Evolutionary conservation across 2,113 vertebrate species (phyloP).

Genomic region (Pelecanus crispus): DNA sequence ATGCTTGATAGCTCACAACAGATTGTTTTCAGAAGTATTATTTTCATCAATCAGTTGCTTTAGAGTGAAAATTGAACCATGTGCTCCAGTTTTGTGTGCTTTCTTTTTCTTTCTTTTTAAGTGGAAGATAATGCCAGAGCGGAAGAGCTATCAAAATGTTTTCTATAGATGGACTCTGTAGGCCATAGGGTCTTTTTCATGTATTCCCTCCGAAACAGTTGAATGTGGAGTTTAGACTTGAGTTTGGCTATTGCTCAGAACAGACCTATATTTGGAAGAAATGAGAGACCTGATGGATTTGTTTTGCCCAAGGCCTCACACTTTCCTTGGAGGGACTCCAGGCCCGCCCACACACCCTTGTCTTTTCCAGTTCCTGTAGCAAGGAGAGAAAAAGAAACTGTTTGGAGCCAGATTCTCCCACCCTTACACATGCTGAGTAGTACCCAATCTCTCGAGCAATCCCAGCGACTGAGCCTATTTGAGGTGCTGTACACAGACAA

Average conservation of each 20-base stretch:
- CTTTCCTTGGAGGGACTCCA: conserved; percentile 74
- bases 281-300: conserved; percentile 72
- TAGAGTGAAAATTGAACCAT: conserved; percentile 22
- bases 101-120: conserved; percentile 30
- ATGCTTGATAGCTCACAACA: conserved; percentile 70
- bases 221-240: conserved; percentile 61
- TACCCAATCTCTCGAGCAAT: not conserved
- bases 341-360: conserved; percentile 72
- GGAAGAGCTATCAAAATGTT: conserved; percentile 57
- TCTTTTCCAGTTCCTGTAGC: conserved; percentile 71
- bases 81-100: not conserved
- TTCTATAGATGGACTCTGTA: conserved; percentile 35
- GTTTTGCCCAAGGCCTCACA: conserved; percentile 79
- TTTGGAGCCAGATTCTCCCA: conserved; percentile 14
- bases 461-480: not conserved
- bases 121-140: not conserved
- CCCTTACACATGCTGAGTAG: conserved; percentile 34
- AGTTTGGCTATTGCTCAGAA: conserved; percentile 73
- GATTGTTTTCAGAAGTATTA: conserved; percentile 66
- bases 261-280: conserved; percentile 79
- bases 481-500: not conserved
- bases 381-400: conserved; percentile 40
- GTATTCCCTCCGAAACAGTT: conserved; percentile 63
- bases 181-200: conserved; percentile 54
- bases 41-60: conserved; percentile 33